Conservation (phyloP, 2,113 vertebrate genomes). For the Beaufortia kweichowensis region DNA sequence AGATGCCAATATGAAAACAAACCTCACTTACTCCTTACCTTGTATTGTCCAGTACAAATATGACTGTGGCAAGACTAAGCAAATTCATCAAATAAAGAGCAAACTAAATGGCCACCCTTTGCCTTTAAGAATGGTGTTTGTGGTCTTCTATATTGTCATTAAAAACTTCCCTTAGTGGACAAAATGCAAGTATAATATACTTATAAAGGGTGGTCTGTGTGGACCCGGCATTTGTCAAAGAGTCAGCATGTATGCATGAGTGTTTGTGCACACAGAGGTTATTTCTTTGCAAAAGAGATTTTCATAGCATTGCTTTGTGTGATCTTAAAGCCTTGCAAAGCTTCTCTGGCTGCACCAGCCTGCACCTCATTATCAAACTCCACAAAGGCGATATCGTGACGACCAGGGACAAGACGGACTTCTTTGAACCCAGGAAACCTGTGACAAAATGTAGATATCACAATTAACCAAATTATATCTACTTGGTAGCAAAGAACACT, state of each 20-base stretch:
- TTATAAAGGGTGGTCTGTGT: background rate
- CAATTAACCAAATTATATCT: background rate
- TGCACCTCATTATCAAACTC: conserved; percentile 94
- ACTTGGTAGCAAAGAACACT: too few species aligned
- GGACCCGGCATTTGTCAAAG: background rate
- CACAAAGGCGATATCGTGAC: conserved; percentile 93
- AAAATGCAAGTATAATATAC: too few species aligned
- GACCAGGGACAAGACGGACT: conserved; percentile 87
- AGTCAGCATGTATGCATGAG: background rate
- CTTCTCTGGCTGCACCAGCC: conserved; percentile 84
- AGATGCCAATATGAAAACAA: background rate
- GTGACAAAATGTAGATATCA: background rate
- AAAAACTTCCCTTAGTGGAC: background rate
- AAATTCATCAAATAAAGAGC: background rate
- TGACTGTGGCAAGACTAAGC: background rate
- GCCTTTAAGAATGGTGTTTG: background rate
- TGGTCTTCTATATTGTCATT: background rate
- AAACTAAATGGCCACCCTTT: background rate
- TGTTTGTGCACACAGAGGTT: conserved; percentile 28
- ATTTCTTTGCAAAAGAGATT: conserved; percentile 95
- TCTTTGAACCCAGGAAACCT: conserved; percentile 96
- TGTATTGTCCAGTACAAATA: background rate
- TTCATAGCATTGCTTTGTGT: conserved; percentile 92
- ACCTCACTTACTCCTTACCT: background rate
- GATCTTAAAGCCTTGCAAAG: conserved; percentile 90